A percentile compares a stretch with the other conserved stretches of the same genome.
These are phyloP conservation scores for Anabas testudineus DNA, from an alignment of 2,797 vertebrate species.

Conservation along the genomic window DNA sequence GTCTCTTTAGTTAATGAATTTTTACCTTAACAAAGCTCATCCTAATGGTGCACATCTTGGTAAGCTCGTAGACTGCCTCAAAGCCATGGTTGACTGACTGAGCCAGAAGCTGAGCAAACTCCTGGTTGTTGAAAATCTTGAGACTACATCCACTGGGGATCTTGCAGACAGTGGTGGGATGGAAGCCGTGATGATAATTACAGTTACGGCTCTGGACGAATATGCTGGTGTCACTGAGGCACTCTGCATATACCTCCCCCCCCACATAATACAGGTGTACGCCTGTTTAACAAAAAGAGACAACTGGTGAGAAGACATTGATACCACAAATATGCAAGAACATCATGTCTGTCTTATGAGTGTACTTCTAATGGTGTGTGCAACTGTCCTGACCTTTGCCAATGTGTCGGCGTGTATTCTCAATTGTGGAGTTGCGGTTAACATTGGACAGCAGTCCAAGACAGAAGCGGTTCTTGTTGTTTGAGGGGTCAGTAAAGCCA, in stretches of 20 bases:
- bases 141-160: conserved; percentile 97
- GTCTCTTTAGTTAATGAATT: background rate
- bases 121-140: conserved; percentile 98
- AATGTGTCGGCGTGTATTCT: conserved; percentile 96
- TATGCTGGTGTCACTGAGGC: conserved; percentile 97
- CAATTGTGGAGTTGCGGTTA: conserved; percentile 97
- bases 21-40: conserved; percentile 98
- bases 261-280: conserved; percentile 97
- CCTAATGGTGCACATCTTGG: conserved; percentile 98
- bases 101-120: conserved; percentile 95
- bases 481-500: conserved; percentile 97
- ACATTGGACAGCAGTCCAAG: conserved; percentile 96
- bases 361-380: background rate
- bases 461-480: conserved; percentile 98
- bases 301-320: background rate
- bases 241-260: conserved; percentile 96
- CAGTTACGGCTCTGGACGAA: conserved; percentile 99
- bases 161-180: conserved; percentile 97
- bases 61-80: conserved; percentile 97
- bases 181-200: conserved; percentile 97
- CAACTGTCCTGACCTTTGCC: conserved; percentile 89
- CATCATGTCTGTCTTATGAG: background rate
- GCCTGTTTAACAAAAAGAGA: conserved; percentile 71
- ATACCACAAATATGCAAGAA: background rate
- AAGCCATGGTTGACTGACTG: conserved; percentile 98